phyloP scores from a whole-genome alignment of 2,888 invertebrate genomes.

The Parasteatoda lunata region DNA sequence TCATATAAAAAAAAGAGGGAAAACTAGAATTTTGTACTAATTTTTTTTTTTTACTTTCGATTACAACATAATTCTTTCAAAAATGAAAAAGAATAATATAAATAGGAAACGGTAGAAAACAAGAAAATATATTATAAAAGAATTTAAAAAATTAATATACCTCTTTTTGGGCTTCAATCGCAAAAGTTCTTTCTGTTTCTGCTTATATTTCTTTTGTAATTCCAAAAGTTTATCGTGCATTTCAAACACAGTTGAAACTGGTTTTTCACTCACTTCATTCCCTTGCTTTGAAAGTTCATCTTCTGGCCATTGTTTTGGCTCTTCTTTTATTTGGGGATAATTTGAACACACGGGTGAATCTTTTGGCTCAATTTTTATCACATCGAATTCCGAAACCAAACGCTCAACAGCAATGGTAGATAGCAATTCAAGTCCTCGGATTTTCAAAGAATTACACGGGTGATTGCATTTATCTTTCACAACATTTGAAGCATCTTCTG shows the following conservation, averaged over 20 bases:
- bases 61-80: too few species aligned
- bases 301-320: constrained; percentile 11
- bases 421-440: constrained; percentile 43
- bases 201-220: constrained; percentile 63
- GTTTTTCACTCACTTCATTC: constrained; percentile 14
- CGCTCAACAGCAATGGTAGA: constrained; percentile 53
- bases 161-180: constrained; percentile 64
- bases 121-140: neutral
- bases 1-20: too few species aligned
- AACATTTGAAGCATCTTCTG: neutral
- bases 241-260: constrained; percentile 36
- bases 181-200: constrained; percentile 63
- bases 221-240: constrained; percentile 56
- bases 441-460: neutral
- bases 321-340: constrained; percentile 49
- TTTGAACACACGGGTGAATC: constrained; percentile 34
- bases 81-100: neutral
- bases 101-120: neutral
- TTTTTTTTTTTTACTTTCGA: too few species aligned
- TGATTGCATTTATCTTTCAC: neutral
- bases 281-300: constrained; percentile 26
- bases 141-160: constrained; percentile 11
- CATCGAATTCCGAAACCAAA: constrained; percentile 58
- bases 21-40: too few species aligned
- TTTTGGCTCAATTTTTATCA: constrained; percentile 8